phyloP scores from a whole-genome alignment of 35 echinoderm and acorn worm genomes.

The Nesometra sesokonis region DNA sequence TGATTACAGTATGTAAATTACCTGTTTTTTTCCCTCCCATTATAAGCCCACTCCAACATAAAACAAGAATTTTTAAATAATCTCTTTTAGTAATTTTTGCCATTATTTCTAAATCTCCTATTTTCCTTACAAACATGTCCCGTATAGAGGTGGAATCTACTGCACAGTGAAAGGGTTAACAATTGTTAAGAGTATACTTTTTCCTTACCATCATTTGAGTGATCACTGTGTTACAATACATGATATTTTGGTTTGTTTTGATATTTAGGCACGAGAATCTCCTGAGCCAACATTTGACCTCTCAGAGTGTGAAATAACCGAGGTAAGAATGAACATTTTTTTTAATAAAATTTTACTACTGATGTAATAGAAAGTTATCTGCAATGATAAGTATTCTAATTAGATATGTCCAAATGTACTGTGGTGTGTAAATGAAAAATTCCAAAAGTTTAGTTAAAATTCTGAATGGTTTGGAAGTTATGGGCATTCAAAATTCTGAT shows the following conservation, averaged over 20 bases:
- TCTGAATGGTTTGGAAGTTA: background rate
- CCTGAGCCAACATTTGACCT: conserved; percentile 70
- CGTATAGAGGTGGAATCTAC: too few relatives aligned
- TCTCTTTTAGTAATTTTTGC: too few relatives aligned
- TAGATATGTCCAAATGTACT: background rate
- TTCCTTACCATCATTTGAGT: too few relatives aligned
- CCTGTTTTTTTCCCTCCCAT: too few relatives aligned
- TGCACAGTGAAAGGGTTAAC: too few relatives aligned
- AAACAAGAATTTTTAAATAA: too few relatives aligned
- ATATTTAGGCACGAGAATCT: conserved; percentile 51
- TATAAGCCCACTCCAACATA: too few relatives aligned
- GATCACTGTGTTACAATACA: too few relatives aligned
- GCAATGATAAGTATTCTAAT: background rate
- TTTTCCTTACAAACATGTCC: too few relatives aligned
- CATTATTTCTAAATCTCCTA: too few relatives aligned
- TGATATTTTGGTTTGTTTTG: background rate
- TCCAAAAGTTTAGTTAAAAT: background rate
- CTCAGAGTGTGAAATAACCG: conserved; percentile 52
- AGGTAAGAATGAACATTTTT: conserved; percentile 25
- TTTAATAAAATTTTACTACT: background rate
- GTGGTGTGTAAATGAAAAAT: background rate
- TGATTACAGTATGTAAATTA: too few relatives aligned
- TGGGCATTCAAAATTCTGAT: background rate
- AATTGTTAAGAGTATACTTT: too few relatives aligned
- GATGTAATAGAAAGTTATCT: background rate